Evolutionary conservation across 2,797 vertebrate genomes (phyloP), one percentile per base, ranked within the genome.

Genomic region (Rousettus madagascariensis): DNA sequence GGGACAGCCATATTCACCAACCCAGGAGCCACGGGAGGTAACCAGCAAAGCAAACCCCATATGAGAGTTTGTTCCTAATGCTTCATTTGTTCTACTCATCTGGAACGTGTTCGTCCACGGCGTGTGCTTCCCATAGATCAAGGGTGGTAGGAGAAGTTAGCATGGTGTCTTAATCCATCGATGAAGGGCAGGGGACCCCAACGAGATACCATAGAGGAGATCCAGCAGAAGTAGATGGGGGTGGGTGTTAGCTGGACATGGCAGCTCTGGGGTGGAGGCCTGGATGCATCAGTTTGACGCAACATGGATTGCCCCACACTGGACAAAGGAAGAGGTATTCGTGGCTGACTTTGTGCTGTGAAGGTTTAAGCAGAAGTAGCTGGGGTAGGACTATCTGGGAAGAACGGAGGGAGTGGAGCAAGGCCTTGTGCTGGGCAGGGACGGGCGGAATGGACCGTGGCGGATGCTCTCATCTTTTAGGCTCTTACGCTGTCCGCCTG

Each of bases 121-220:
- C 0, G 0, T 13, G 22, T 30, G 24, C 19, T 28, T 10, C 30
- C 51, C 9, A 8, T 0, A 19, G 61, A 33, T 28, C 30, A 3
- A 30, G 36, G n/a, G 3, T 0, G 5, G 57, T 8, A 13, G 36
- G 68, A 46, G 49, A 65, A 12, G 41, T 15, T 41, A 38, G 30
- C 24, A 0, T 0, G n/a, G 38, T 6, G 26, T 6, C 22, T 15
- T 5, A 2, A n/a, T n/a, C 72, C 22, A 15, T 15, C 19, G 0
- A 5, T 12, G 9, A 59, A 57, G n/a, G 30, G 13, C 8, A 10
- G 43, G 3, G 15, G 17, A 36, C 6, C 33, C 75, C 5, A 10
- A 36, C 28, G 69, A 93, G 33, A 15, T 2, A 1, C 20, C n/a
- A 16, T 5, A 28, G 38, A 51, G 24, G 9, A 86, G 33, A 41